Conservation (phyloP, 2,888 invertebrate species). For the Stenolophus ochropezus region DNA sequence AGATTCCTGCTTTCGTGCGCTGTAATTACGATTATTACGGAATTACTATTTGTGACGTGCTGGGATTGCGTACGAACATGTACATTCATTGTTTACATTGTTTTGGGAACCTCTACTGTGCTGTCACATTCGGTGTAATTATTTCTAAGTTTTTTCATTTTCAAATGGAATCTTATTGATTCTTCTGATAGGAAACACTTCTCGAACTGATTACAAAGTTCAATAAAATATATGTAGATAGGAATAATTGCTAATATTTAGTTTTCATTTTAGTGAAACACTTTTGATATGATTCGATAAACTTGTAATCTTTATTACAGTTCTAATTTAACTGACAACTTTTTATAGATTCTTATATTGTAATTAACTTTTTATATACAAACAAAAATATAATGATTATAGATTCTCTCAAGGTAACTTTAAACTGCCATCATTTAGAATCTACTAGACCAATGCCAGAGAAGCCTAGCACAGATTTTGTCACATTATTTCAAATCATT, state of each 20-base stretch:
- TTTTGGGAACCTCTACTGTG: slow-evolving; percentile 10
- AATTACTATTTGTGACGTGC: slow-evolving; percentile 35
- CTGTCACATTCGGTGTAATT: background rate
- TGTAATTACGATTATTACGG: slow-evolving; percentile 43
- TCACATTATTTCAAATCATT: slow-evolving; percentile 7
- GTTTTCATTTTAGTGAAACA: background rate
- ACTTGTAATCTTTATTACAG: background rate
- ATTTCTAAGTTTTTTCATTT: slow-evolving; percentile 9
- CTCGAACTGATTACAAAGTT: slow-evolving; percentile 31
- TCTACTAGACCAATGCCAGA: background rate
- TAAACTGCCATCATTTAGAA: slow-evolving; percentile 9
- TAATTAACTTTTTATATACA: slow-evolving; percentile 8
- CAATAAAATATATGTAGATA: slow-evolving; percentile 1
- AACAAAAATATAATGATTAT: slow-evolving; percentile 24
- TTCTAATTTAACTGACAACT: background rate
- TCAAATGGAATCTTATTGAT: slow-evolving; percentile 16
- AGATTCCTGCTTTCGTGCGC: slow-evolving; percentile 22
- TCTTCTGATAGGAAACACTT: slow-evolving; percentile 13
- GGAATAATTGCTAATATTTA: slow-evolving; percentile 35
- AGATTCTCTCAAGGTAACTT: slow-evolving; percentile 19
- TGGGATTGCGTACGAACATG: slow-evolving; percentile 14
- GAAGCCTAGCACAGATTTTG: background rate
- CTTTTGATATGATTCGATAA: slow-evolving; percentile 16
- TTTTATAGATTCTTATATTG: background rate
- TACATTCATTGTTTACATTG: slow-evolving; percentile 36